Evolutionary conservation across 2,888 invertebrate genomes (phyloP).

Genomic region (Athalia circularis): DNA sequence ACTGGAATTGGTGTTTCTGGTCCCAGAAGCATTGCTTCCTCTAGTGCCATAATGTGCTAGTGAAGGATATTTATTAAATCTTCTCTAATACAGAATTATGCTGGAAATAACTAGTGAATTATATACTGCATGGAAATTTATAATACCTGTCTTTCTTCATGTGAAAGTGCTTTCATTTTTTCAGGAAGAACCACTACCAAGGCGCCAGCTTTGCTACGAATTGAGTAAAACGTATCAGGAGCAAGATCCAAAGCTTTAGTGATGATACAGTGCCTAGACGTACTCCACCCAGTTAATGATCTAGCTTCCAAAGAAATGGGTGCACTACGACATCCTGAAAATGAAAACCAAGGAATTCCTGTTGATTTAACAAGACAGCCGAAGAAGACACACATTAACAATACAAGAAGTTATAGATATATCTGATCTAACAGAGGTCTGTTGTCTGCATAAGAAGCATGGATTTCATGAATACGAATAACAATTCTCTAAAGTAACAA

Average conservation of each 20-base stretch:
- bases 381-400: no score
- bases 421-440: no score
- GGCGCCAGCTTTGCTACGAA: constrained; percentile 88
- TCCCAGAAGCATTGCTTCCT: constrained; percentile 86
- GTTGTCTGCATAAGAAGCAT: no score
- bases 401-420: constrained; percentile 37
- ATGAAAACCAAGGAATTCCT: constrained; percentile 20
- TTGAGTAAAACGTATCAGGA: constrained; percentile 84
- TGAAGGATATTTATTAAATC: constrained; percentile 53
- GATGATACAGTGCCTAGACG: constrained; percentile 92
- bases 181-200: constrained; percentile 89
- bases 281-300: constrained; percentile 88
- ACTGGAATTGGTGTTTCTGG: constrained; percentile 90
- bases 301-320: constrained; percentile 92
- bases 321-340: constrained; percentile 88
- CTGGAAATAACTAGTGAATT: neutral
- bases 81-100: constrained; percentile 4
- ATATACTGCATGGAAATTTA: constrained; percentile 16
- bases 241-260: constrained; percentile 88
- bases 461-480: no score
- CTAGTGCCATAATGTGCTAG: constrained; percentile 85
- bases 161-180: constrained; percentile 79
- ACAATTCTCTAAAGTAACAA: constrained; percentile 30
- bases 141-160: constrained; percentile 82
- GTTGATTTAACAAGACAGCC: no score